Percentiles rank a stretch among this genome's conserved stretches.
phyloP scores from a whole-genome alignment of 2,113 vertebrate genomes.

The Burhinus bistriatus region DNA sequence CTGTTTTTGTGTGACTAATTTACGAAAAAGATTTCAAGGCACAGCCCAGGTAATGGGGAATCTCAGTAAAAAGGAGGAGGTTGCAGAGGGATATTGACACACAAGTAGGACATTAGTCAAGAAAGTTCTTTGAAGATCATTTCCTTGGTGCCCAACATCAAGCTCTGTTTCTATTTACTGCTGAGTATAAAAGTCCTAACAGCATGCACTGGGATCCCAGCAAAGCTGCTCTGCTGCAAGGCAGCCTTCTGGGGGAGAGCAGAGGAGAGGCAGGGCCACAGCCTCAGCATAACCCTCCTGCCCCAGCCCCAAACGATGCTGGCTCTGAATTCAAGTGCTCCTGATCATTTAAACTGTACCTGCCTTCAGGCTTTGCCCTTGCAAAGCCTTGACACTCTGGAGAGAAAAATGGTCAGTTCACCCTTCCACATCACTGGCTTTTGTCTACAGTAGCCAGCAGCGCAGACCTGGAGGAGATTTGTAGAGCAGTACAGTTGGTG shows the following conservation, averaged over 20 bases:
- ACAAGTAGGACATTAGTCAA: background rate
- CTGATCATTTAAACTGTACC: background rate
- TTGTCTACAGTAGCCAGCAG: background rate
- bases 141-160: background rate
- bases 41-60: background rate
- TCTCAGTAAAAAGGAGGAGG: background rate
- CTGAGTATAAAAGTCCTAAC: background rate
- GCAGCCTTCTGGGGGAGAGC: too few species aligned
- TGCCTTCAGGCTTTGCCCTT: background rate
- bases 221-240: background rate
- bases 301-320: background rate
- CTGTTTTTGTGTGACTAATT: background rate
- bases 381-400: background rate
- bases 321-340: background rate
- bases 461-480: background rate
- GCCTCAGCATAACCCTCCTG: background rate
- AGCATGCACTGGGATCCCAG: background rate
- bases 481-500: accelerated
- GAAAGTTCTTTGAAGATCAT: background rate
- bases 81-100: background rate
- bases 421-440: background rate
- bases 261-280: background rate
- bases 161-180: background rate
- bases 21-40: background rate
- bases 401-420: background rate